Conservation (phyloP, 1,140 invertebrate species). For the Drosophila yakuba region DNA sequence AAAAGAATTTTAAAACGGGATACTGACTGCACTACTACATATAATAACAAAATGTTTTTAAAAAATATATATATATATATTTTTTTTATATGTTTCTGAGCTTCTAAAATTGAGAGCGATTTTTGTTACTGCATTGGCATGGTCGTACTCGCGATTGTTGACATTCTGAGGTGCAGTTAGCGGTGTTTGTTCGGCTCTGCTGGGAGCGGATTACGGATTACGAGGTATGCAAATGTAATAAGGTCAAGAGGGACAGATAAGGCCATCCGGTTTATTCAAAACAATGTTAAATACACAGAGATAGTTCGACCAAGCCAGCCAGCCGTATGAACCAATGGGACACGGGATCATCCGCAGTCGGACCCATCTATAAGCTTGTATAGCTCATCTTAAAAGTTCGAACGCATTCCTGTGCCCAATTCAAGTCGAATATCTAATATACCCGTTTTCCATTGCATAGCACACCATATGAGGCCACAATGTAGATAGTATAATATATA, state of each 20-base stretch:
- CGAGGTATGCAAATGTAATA: slow-evolving; percentile 34
- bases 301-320: not conserved
- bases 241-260: slow-evolving; percentile 50
- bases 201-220: slow-evolving; percentile 33
- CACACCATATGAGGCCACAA: not conserved
- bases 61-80: too few species aligned
- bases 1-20: too few species aligned
- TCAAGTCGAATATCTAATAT: not conserved
- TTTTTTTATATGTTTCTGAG: too few species aligned
- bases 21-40: too few species aligned
- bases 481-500: not conserved
- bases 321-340: not conserved
- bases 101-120: too few species aligned
- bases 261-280: slow-evolving; percentile 19
- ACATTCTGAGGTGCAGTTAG: slow-evolving; percentile 36
- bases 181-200: slow-evolving; percentile 13
- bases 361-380: not conserved
- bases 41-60: too few species aligned
- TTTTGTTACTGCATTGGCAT: not conserved
- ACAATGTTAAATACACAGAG: slow-evolving; percentile 17
- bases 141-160: slow-evolving; percentile 16
- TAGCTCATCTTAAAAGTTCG: not conserved
- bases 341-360: slow-evolving; percentile 1
- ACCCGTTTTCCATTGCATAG: slow-evolving; percentile 18
- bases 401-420: slow-evolving; percentile 10